Evolutionary conservation across 2,113 vertebrate species (phyloP).

Genomic region (Lepus americanus): DNA sequence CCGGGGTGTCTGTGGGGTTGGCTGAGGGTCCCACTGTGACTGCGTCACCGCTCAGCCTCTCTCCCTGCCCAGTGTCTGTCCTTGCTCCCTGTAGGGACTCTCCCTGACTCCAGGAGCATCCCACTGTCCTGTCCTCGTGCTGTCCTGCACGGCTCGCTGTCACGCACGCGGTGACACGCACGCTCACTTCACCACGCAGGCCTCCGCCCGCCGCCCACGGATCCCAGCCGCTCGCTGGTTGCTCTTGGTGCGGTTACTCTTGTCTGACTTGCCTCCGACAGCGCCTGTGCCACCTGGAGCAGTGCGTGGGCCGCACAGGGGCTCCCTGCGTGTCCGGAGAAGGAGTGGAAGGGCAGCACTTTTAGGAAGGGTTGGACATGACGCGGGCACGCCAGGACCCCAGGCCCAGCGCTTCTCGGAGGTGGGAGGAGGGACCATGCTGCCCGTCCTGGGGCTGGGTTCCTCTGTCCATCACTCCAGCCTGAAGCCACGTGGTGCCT

Average conservation of each 20-base stretch:
- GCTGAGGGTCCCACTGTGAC: neutral
- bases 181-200: neutral
- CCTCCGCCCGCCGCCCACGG: neutral
- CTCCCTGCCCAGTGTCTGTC: no score
- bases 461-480: neutral
- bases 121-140: no score
- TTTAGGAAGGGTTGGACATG: neutral
- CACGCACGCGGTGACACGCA: rapidly evolving
- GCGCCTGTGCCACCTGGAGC: neutral
- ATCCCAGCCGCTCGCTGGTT: neutral
- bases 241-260: neutral
- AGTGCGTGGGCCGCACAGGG: neutral
- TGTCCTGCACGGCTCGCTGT: neutral
- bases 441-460: no score
- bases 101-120: neutral
- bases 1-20: neutral
- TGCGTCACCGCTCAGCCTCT: rapidly evolving
- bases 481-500: neutral
- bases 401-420: neutral
- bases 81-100: no score
- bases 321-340: neutral
- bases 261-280: neutral
- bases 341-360: neutral
- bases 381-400: no score
- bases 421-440: neutral